A percentile compares a stretch with the other conserved stretches of the same genome.
Evolutionary conservation across 1,140 invertebrate species (phyloP).

Genomic region (Prorops nasuta): DNA sequence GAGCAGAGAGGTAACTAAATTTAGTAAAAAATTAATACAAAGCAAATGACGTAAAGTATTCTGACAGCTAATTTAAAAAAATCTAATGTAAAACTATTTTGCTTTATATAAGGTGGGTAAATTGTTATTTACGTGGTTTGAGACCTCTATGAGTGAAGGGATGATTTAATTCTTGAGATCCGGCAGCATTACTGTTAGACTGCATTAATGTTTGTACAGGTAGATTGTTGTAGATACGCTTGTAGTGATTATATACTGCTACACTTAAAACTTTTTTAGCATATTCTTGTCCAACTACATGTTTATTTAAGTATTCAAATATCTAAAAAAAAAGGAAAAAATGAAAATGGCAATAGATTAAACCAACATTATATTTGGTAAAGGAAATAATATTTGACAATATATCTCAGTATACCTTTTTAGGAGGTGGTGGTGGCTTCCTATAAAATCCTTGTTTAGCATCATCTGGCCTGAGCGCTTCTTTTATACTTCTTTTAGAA

Average conservation of each 20-base stretch:
- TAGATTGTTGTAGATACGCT: slow-evolving; percentile 93
- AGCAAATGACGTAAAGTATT: no score
- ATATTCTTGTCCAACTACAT: slow-evolving; percentile 96
- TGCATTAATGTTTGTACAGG: slow-evolving; percentile 57
- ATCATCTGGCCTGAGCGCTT: slow-evolving; percentile 66
- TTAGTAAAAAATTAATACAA: no score
- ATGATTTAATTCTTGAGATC: slow-evolving; percentile 67
- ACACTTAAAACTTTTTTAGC: slow-evolving; percentile 99
- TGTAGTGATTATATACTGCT: slow-evolving; percentile 99
- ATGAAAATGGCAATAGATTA: slow-evolving; percentile 1
- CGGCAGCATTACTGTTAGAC: slow-evolving; percentile 55
- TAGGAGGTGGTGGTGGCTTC: slow-evolving; percentile 88
- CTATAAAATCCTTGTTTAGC: slow-evolving; percentile 62
- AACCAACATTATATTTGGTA: neutral
- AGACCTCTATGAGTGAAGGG: slow-evolving; percentile 74
- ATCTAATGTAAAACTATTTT: neutral
- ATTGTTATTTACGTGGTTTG: slow-evolving; percentile 51
- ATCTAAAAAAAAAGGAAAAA: slow-evolving; percentile 64
- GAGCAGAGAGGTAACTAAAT: no score
- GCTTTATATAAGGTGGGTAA: slow-evolving; percentile 14
- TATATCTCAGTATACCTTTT: no score
- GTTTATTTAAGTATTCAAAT: slow-evolving; percentile 91
- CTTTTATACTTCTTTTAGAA: slow-evolving; percentile 80
- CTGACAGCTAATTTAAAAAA: neutral
- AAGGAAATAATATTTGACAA: slow-evolving; percentile 6